Evolutionary conservation across 2,797 vertebrate species (phyloP).

Genomic region (Cirrhinus mrigala): DNA sequence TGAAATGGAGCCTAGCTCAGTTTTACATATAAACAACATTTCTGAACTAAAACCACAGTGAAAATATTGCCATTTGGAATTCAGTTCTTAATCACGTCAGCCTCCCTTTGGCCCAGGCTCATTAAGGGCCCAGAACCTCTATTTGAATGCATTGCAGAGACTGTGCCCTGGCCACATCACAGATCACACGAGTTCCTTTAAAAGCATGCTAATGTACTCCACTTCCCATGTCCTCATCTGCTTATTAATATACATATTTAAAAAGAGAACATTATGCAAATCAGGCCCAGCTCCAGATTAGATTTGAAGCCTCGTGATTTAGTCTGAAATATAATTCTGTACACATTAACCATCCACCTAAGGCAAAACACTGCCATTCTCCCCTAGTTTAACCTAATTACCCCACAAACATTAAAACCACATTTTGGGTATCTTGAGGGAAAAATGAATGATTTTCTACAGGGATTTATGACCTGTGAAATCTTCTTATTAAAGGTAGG

Average conservation of each 20-base stretch:
- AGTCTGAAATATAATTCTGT: constrained; percentile 72
- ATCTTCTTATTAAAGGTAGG: constrained; percentile 25
- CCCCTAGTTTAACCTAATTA: constrained; percentile 75
- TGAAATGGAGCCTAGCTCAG: background rate
- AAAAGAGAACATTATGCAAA: constrained; percentile 77
- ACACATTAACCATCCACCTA: constrained; percentile 75
- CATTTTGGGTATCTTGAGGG: constrained; percentile 58
- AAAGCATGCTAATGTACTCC: constrained; percentile 68
- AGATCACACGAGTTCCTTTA: constrained; percentile 59
- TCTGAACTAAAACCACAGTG: constrained; percentile 54
- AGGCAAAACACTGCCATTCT: constrained; percentile 70
- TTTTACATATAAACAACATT: constrained; percentile 22
- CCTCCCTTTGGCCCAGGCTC: constrained; percentile 59
- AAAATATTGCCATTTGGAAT: constrained; percentile 65
- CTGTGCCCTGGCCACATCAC: constrained; percentile 53
- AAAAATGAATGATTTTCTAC: constrained; percentile 11
- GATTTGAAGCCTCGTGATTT: constrained; percentile 71
- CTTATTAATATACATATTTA: constrained; percentile 78
- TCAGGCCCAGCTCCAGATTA: constrained; percentile 70
- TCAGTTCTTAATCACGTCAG: constrained; percentile 66
- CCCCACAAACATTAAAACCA: constrained; percentile 74
- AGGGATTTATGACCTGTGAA: constrained; percentile 36
- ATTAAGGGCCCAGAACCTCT: constrained; percentile 58
- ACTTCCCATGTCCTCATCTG: constrained; percentile 62
- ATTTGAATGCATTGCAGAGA: constrained; percentile 63